Evolutionary conservation across 2,888 invertebrate species (phyloP).

Genomic region (Teleogryllus oceanicus): DNA sequence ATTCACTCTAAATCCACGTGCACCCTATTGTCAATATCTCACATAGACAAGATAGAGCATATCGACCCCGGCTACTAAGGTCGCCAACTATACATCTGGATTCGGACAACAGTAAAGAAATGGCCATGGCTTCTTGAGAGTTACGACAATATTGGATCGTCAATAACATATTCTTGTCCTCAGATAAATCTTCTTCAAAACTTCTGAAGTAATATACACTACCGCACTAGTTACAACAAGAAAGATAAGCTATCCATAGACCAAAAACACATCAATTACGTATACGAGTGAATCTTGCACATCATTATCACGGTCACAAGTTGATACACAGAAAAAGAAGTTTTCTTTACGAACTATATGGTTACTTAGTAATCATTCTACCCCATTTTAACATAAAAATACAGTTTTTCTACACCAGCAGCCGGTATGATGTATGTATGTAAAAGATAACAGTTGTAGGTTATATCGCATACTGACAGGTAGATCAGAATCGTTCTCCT

Average conservation of each 20-base stretch:
- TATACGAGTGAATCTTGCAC: neutral
- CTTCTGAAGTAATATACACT: neutral
- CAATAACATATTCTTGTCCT: no score
- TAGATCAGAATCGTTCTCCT: neutral
- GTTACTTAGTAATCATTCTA: neutral
- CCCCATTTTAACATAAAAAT: neutral
- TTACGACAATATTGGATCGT: neutral
- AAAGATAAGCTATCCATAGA: neutral
- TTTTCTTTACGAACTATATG: no score
- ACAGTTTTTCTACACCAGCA: neutral
- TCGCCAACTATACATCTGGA: neutral
- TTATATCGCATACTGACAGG: constrained; percentile 2
- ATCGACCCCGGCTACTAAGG: neutral
- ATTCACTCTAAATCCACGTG: neutral
- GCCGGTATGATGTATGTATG: neutral
- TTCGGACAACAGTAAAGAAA: neutral
- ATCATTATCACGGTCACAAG: neutral
- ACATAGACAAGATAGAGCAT: neutral
- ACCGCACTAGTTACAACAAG: neutral
- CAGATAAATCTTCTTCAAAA: neutral
- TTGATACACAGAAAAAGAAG: neutral
- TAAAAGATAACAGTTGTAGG: neutral
- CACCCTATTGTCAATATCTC: neutral
- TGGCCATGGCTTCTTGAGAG: neutral
- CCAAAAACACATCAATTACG: neutral